Conservation (phyloP, 2,797 vertebrate genomes). For the Acanthurus lineatus region DNA sequence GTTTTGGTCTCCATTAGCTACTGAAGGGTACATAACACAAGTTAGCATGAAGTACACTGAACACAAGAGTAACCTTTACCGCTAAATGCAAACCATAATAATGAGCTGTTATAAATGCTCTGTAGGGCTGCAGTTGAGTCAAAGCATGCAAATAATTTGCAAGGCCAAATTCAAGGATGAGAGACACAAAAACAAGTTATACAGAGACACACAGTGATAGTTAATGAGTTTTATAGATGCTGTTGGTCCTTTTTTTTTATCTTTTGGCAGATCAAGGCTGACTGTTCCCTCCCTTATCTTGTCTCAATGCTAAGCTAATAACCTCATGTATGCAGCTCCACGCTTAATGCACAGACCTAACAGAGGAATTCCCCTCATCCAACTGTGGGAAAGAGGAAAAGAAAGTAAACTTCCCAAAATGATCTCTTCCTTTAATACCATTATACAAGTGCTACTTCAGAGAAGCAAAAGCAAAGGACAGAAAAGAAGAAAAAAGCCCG, state of each 20-base stretch:
- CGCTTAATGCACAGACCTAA: background rate
- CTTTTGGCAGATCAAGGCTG: background rate
- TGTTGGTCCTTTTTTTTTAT: background rate
- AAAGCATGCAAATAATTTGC: background rate
- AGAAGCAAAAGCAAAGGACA: background rate
- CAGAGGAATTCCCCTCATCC: background rate
- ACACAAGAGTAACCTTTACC: background rate
- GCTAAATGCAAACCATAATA: background rate
- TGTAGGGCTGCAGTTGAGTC: background rate
- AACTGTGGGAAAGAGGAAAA: no score
- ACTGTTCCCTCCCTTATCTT: background rate
- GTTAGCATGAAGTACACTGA: no score
- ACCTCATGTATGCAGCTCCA: background rate
- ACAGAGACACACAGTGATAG: background rate
- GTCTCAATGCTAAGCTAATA: background rate
- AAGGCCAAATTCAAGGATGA: background rate
- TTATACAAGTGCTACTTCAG: background rate
- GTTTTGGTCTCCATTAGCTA: conserved; percentile 4
- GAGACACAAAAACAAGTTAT: no score
- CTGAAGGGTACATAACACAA: background rate
- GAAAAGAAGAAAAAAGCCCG: background rate
- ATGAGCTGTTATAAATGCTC: background rate
- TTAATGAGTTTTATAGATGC: background rate
- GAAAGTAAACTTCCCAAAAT: background rate
- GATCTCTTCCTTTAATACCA: background rate